These are phyloP conservation scores for Apotomis turbidana DNA, from an alignment of 2,888 invertebrate genomes.

Conservation along the genomic window DNA sequence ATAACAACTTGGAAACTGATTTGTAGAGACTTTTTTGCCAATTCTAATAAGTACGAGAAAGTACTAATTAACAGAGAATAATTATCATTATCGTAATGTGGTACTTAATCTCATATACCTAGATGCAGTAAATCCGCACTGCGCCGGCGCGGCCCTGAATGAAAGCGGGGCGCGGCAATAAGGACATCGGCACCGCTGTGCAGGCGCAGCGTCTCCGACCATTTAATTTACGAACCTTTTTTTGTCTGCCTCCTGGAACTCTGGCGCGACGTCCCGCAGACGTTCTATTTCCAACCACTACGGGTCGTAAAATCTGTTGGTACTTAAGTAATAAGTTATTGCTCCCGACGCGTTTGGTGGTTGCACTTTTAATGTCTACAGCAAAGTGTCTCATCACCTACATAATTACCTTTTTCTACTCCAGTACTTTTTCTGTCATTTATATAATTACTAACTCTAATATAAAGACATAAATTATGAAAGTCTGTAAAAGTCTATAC, in stretches of 20 bases:
- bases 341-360: constrained; percentile 1
- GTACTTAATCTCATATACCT: no score
- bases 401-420: background rate
- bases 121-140: background rate
- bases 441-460: no score
- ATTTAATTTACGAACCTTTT: constrained; percentile 66
- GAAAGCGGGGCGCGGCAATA: constrained; percentile 49
- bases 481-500: no score
- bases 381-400: background rate
- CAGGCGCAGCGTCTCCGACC: background rate
- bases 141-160: constrained; percentile 57
- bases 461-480: no score
- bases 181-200: constrained; percentile 44
- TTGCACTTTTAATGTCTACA: background rate
- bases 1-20: no score
- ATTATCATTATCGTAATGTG: no score
- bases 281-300: constrained; percentile 68
- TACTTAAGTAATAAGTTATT: constrained; percentile 43
- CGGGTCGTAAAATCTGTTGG: constrained; percentile 43
- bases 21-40: no score
- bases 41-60: no score
- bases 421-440: no score
- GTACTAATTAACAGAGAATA: no score
- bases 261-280: constrained; percentile 61
- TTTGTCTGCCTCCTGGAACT: constrained; percentile 75